Evolutionary conservation across 92 coral and sea anemone species (phyloP).

Genomic region (Muricea muricata): DNA sequence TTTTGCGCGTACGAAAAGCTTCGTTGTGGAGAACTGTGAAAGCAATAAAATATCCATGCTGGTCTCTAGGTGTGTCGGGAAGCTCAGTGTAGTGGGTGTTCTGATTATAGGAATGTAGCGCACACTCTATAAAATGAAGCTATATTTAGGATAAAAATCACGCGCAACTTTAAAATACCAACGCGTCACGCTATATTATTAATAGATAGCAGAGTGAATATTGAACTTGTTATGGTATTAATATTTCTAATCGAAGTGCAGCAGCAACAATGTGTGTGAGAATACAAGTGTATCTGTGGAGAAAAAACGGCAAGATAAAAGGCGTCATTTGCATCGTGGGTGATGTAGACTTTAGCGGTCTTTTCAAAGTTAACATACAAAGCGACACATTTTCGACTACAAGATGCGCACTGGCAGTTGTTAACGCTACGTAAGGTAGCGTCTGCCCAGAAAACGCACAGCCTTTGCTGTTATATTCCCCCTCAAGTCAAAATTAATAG

Average conservation of each 20-base stretch:
- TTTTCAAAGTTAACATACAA: conserved; percentile 16
- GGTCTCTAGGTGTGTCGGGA: conserved; percentile 39
- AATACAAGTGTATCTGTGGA: background rate
- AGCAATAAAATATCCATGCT: conserved; percentile 18
- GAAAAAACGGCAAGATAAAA: conserved; percentile 19
- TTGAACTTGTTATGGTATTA: no score
- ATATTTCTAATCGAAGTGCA: background rate
- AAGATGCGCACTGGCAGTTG: background rate
- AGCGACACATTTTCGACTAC: background rate
- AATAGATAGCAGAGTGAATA: no score
- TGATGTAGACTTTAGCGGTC: conserved; percentile 21
- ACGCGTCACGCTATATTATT: no score
- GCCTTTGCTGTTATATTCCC: conserved; percentile 12
- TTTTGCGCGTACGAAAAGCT: background rate
- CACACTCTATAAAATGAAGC: background rate
- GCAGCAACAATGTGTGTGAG: background rate
- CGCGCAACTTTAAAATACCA: no score
- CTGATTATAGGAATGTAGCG: conserved; percentile 27
- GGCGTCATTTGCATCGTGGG: conserved; percentile 37
- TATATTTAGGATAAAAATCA: background rate
- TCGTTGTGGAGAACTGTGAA: background rate
- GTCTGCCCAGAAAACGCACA: no score
- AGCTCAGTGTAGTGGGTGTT: conserved; percentile 20
- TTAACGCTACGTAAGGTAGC: no score
- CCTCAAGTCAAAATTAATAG: conserved; percentile 9